Conservation (phyloP, 2,113 vertebrate species). For the Cercocebus atys region DNA sequence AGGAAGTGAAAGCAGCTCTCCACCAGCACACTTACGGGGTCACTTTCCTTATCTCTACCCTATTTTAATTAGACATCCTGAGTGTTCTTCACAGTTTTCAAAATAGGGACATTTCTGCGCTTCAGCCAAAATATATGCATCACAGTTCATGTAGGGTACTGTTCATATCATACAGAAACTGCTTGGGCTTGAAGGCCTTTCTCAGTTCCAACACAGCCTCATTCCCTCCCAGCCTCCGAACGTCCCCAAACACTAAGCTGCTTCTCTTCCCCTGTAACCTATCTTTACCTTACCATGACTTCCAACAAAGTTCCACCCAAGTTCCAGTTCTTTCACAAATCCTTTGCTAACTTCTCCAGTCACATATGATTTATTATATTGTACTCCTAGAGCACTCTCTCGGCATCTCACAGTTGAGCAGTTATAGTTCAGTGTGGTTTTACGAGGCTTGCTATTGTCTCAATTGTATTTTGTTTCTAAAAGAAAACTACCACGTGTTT, state of each 20-base stretch:
- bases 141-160: neutral
- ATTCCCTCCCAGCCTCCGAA: accelerated
- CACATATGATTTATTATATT: neutral
- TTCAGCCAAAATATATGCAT: neutral
- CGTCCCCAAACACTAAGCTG: neutral
- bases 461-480: neutral
- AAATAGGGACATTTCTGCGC: neutral
- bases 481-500: neutral
- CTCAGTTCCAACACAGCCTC: neutral
- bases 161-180: accelerated
- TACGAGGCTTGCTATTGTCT: conserved; percentile 9
- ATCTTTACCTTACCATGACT: neutral
- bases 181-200: neutral
- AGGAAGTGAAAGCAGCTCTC: neutral
- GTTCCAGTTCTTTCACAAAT: neutral
- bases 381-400: neutral
- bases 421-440: neutral
- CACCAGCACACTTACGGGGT: no score
- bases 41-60: neutral
- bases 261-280: neutral
- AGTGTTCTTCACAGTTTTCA: neutral
- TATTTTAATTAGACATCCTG: neutral
- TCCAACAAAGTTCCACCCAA: neutral
- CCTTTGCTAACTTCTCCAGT: neutral
- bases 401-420: neutral